These are phyloP conservation scores for Galago senegalensis DNA, from an alignment of 2,797 vertebrate genomes.

Conservation along the genomic window DNA sequence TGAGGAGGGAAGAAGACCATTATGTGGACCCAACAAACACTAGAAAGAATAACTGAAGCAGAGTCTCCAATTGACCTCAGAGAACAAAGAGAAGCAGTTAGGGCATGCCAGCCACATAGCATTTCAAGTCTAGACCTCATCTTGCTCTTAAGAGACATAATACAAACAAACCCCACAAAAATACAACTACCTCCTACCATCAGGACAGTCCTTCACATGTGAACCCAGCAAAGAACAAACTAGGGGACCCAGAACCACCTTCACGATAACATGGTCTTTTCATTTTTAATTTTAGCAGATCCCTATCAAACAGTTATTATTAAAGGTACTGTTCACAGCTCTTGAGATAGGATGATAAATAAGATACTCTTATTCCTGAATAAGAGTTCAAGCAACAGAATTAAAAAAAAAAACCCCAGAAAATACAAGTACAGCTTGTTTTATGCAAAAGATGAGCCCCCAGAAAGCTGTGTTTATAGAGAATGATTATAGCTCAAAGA, in stretches of 20 bases:
- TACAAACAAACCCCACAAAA: neutral
- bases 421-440: conserved; percentile 6
- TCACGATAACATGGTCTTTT: neutral
- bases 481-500: conserved; percentile 47
- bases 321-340: conserved; percentile 34
- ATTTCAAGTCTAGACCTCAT: neutral
- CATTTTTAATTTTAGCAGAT: conserved; percentile 1
- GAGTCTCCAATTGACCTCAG: neutral
- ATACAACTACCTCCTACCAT: neutral
- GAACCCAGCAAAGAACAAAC: neutral
- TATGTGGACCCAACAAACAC: neutral
- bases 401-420: conserved; percentile 41
- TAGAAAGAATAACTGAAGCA: conserved; percentile 14
- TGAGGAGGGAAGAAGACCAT: neutral
- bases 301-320: neutral
- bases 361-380: neutral
- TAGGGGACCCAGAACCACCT: neutral
- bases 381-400: neutral
- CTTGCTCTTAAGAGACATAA: conserved; percentile 2
- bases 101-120: neutral
- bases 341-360: conserved; percentile 43
- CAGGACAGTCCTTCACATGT: neutral
- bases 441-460: neutral
- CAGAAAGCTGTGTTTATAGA: conserved; percentile 40
- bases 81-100: neutral